These are phyloP conservation scores for Goniozus legneri DNA, from an alignment of 1,140 invertebrate species.

Conservation along the genomic window DNA sequence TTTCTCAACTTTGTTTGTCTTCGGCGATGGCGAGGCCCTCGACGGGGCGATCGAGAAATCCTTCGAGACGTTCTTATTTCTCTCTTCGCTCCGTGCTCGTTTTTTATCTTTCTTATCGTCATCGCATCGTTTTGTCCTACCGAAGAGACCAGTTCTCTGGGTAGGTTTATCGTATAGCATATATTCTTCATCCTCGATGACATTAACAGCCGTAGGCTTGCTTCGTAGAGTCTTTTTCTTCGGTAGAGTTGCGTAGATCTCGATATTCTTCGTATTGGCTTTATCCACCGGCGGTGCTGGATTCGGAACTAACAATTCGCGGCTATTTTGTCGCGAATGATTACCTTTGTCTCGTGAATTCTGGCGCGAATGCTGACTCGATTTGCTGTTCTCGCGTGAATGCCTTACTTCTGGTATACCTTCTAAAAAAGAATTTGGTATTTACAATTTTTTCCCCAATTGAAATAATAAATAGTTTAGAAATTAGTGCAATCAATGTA, in stretches of 20 bases:
- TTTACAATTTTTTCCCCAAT: constrained; percentile 11
- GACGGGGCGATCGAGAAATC: constrained; percentile 66
- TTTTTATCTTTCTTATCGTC: constrained; percentile 74
- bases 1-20: constrained; percentile 55
- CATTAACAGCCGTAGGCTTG: constrained; percentile 58
- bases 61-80: constrained; percentile 66
- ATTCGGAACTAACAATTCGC: constrained; percentile 57
- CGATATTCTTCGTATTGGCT: constrained; percentile 68
- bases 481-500: constrained; percentile 6
- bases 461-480: not conserved
- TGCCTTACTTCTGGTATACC: constrained; percentile 64
- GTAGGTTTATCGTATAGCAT: constrained; percentile 62
- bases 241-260: constrained; percentile 87
- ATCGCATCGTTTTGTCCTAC: constrained; percentile 64
- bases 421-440: constrained; percentile 46
- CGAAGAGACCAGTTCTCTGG: constrained; percentile 66
- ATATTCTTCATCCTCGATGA: constrained; percentile 69
- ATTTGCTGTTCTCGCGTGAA: constrained; percentile 70
- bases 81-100: constrained; percentile 76
- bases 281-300: constrained; percentile 53
- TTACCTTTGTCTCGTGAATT: constrained; percentile 64
- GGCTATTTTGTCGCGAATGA: constrained; percentile 64
- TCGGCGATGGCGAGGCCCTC: constrained; percentile 54
- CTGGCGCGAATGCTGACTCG: constrained; percentile 63
- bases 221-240: constrained; percentile 76